Evolutionary conservation across 2,797 vertebrate genomes (phyloP), one percentile per base, ranked within the genome.

Genomic region (Poeciliopsis presidionis): DNA sequence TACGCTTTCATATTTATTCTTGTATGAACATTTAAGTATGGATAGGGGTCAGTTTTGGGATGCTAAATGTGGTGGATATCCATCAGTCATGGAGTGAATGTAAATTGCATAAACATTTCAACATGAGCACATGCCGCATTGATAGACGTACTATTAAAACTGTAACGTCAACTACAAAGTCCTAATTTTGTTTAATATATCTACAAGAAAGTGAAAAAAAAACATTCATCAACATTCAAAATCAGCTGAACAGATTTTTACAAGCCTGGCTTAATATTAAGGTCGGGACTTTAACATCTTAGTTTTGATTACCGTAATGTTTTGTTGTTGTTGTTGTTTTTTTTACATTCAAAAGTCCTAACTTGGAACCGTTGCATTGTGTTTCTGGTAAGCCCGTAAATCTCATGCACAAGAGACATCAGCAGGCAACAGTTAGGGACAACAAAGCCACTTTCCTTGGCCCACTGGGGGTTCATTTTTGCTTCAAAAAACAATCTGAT

Each of bases 21-120:
- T 79, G 30, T 70, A 8, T 79, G 30, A 69, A 45, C 69, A 69
- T 28, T 73, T 30, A 65, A 63, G 45, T 7, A 53, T 16, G 2
- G 53, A 41, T 73, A 25, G 4, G 3, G 12, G 6, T n/a, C 2
- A 28, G 47, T 73, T 73, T 73, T 49, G 53, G 65, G 33, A 16
- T 76, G 22, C 36, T 59, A 12, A 33, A 72, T 36, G 18, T 33
- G 7, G n/a, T 51, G 36, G 22, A n/a, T 36, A 53, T 41, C 39
- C 22, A 16, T 18, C 22, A 55, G 7, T 53, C 33, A 55, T 22
- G 16, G 18, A 49, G 30, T 53, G 8, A 39, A 65, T 65, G 18
- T 18, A 65, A 33, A 22, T 39, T 41, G 73, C 41, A 13, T 74
- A 46, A 74, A 30, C 41, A 45, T 74, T 57, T 57, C 16, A 46